Evolutionary conservation across 2,113 vertebrate species (phyloP).

Genomic region (Crotalus helleri): DNA sequence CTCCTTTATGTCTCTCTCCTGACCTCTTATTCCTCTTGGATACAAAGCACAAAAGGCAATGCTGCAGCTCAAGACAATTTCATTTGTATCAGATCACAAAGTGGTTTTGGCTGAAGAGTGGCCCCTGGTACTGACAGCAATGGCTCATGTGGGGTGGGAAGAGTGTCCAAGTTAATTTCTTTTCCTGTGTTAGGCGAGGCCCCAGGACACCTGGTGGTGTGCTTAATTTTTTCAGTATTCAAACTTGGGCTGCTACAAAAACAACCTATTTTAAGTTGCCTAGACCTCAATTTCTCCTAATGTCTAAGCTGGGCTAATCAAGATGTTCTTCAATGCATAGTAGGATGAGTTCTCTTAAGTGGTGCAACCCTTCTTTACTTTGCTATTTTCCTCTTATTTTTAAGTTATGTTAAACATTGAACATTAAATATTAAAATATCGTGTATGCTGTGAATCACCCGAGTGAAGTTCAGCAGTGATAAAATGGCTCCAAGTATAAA

Average conservation of each 20-base stretch:
- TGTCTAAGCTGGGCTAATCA: not conserved
- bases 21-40: conserved; percentile 26
- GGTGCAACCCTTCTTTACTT: not conserved
- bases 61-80: conserved; percentile 39
- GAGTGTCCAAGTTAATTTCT: conserved; percentile 28
- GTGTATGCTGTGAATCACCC: conserved; percentile 44
- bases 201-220: conserved; percentile 50
- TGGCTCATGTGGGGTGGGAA: conserved; percentile 49
- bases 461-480: conserved; percentile 45
- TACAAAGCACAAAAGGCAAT: conserved; percentile 45
- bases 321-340: not conserved
- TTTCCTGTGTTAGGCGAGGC: conserved; percentile 47
- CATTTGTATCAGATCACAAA: conserved; percentile 33
- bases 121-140: conserved; percentile 53
- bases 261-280: conserved; percentile 25
- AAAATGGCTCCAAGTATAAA: conserved; percentile 46
- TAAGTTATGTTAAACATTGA: not conserved
- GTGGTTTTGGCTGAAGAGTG: conserved; percentile 49
- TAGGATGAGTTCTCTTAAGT: not conserved
- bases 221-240: conserved; percentile 37
- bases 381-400: not conserved
- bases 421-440: not conserved
- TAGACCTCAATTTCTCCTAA: conserved; percentile 23
- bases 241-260: not conserved
- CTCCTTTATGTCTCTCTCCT: conserved; percentile 36